These are phyloP conservation scores for Rhynchopsitta pachyrhyncha DNA, from an alignment of 2,113 vertebrate species.

Conservation along the genomic window DNA sequence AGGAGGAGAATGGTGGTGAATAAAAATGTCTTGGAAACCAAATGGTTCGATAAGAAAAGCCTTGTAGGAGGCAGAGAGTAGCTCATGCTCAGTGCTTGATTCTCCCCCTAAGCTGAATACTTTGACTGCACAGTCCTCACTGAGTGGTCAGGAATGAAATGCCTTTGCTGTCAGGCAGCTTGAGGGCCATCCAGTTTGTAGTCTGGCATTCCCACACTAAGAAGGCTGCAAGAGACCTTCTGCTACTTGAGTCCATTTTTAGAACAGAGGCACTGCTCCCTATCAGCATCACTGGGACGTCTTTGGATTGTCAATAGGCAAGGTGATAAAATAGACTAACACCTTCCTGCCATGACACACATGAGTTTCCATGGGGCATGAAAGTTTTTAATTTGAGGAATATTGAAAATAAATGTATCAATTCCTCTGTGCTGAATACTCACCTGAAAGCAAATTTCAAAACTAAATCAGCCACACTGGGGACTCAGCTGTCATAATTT, in stretches of 20 bases:
- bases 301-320: neutral
- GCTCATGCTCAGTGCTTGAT: neutral
- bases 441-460: neutral
- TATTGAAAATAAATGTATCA: neutral
- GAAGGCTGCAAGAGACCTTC: neutral
- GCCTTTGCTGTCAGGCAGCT: neutral
- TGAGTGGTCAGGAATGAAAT: neutral
- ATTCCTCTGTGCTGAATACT: neutral
- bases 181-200: neutral
- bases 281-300: neutral
- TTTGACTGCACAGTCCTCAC: neutral
- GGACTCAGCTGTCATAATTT: neutral
- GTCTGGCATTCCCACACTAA: neutral
- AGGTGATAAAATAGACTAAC: neutral
- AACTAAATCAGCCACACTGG: neutral
- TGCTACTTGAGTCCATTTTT: constrained; percentile 39
- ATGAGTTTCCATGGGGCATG: neutral
- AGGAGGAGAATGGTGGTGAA: neutral
- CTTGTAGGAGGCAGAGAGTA: neutral
- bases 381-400: neutral
- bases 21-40: constrained; percentile 28
- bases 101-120: neutral
- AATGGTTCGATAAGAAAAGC: neutral
- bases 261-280: constrained; percentile 37
- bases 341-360: neutral